Conservation (phyloP, 2,797 vertebrate species). For the Melanotaenia trifasciata region DNA sequence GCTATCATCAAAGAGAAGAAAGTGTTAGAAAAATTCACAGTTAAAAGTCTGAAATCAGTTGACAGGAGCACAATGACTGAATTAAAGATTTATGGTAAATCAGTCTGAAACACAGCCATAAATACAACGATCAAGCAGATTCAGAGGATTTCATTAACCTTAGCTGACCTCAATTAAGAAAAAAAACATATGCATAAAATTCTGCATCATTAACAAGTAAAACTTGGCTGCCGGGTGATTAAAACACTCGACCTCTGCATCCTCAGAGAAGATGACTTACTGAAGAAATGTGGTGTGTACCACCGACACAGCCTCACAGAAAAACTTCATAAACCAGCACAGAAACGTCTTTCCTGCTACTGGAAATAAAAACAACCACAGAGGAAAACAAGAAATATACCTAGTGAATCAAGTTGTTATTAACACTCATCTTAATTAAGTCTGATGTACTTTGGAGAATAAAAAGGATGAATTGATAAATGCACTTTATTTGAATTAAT, state of each 20-base stretch:
- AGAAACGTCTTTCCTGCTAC: too few relatives aligned
- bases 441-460: too few relatives aligned
- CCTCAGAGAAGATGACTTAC: background rate
- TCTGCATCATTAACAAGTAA: background rate
- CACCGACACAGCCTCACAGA: background rate
- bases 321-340: too few relatives aligned
- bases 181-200: background rate
- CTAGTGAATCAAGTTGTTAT: too few relatives aligned
- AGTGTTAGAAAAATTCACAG: background rate
- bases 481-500: too few relatives aligned
- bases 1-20: constrained; percentile 1
- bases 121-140: background rate
- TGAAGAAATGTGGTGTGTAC: background rate
- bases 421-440: too few relatives aligned
- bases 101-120: background rate
- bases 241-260: background rate
- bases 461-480: too few relatives aligned
- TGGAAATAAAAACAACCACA: background rate
- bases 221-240: background rate
- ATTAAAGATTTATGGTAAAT: background rate
- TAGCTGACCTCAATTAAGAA: background rate
- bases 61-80: background rate
- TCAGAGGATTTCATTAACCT: background rate
- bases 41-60: background rate
- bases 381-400: background rate